Conservation (phyloP, 2,888 invertebrate species). For the Reticulitermes lucifugus region DNA sequence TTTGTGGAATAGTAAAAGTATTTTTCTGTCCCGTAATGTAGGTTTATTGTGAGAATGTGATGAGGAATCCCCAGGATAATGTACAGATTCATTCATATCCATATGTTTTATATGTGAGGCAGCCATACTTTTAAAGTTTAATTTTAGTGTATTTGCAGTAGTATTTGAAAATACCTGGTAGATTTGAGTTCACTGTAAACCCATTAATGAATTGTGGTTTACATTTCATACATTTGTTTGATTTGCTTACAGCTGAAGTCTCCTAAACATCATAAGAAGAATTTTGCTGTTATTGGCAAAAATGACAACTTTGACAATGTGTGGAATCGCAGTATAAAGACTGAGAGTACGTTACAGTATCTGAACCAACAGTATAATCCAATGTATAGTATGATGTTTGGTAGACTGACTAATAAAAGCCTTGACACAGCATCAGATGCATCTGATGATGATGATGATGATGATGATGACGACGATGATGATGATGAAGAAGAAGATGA, state of each 20-base stretch:
- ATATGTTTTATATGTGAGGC: too few species aligned
- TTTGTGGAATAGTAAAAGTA: too few species aligned
- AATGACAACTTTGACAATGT: neutral
- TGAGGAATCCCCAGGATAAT: too few species aligned
- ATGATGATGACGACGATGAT: neutral
- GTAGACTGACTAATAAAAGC: constrained; percentile 36
- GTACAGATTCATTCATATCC: too few species aligned
- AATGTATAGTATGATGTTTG: constrained; percentile 48
- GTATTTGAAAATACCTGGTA: too few species aligned
- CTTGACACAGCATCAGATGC: constrained; percentile 41
- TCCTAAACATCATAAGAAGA: neutral
- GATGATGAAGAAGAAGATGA: constrained; percentile 34
- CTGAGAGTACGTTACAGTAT: constrained; percentile 43
- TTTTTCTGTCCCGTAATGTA: too few species aligned
- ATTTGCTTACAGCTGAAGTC: neutral
- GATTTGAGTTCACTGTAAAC: too few species aligned
- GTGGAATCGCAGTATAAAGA: constrained; percentile 16
- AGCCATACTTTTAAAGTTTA: too few species aligned
- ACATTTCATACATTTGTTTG: too few species aligned
- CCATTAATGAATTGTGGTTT: too few species aligned
- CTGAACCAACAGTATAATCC: constrained; percentile 48
- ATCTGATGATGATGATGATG: constrained; percentile 28
- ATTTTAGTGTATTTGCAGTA: too few species aligned
- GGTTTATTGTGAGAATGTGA: too few species aligned
- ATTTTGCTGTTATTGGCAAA: neutral